Percentiles rank a stretch among this genome's conserved stretches.
Conservation (phyloP, 2,888 invertebrate genomes). For the Exocentrus adspersus region DNA sequence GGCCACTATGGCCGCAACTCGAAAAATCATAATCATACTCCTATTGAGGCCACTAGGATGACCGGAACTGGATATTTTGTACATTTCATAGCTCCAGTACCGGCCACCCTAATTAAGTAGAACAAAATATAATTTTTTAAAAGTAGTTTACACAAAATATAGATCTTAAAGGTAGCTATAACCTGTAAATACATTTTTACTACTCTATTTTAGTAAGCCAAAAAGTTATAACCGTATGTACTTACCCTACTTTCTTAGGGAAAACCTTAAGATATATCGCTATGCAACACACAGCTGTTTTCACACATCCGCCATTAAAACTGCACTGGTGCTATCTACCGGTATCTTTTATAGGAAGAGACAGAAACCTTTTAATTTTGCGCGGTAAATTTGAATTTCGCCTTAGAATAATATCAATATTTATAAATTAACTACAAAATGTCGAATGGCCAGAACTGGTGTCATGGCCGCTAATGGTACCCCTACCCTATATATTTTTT, state of each 20-base stretch:
- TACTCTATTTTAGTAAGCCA: neutral
- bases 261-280: neutral
- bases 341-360: neutral
- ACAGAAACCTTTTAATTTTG: neutral
- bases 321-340: neutral
- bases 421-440: neutral
- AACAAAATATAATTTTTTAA: neutral
- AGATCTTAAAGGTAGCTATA: neutral
- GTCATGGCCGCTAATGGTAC: neutral
- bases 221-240: neutral
- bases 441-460: conserved; percentile 8
- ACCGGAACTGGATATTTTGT: neutral
- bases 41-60: neutral
- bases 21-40: neutral
- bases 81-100: neutral
- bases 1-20: neutral
- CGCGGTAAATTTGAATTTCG: neutral
- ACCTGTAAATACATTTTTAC: neutral
- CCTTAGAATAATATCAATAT: neutral
- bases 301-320: neutral
- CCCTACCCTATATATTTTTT: too few species aligned
- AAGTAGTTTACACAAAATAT: neutral
- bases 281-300: neutral
- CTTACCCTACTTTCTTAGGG: conserved; percentile 12
- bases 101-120: conserved; percentile 3